phyloP scores from a whole-genome alignment of 2,113 vertebrate species.

The Dasypus novemcinctus region DNA sequence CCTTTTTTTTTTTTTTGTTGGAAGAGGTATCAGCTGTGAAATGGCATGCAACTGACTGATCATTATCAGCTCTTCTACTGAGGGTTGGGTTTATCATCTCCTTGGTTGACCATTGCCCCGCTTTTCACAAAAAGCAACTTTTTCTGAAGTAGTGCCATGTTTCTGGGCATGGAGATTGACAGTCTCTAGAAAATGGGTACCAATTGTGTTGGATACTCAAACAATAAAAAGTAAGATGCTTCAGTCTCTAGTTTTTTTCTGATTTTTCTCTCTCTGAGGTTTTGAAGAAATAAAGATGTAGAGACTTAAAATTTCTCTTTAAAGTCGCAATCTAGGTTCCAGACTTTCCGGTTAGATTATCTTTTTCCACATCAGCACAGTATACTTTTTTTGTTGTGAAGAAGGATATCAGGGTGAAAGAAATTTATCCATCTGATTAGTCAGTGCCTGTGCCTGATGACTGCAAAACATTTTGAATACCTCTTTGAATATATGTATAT shows the following conservation, averaged over 20 bases:
- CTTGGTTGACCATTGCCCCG: constrained; percentile 60
- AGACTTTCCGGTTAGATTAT: neutral
- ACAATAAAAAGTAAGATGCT: neutral
- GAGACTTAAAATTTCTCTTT: neutral
- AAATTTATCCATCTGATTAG: neutral
- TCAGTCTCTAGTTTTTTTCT: neutral
- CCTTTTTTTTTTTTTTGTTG: constrained; percentile 49
- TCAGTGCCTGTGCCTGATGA: neutral
- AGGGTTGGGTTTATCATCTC: constrained; percentile 67
- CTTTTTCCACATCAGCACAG: neutral
- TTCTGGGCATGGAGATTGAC: neutral
- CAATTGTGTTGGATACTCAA: neutral
- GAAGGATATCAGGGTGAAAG: neutral
- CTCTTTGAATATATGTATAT: neutral
- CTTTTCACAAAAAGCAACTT: constrained; percentile 17
- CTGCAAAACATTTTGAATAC: neutral
- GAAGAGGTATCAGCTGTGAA: constrained; percentile 84
- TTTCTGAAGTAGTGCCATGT: constrained; percentile 34
- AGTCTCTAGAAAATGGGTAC: constrained; percentile 12
- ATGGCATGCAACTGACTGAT: constrained; percentile 82
- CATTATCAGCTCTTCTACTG: constrained; percentile 78
- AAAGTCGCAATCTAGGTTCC: neutral
- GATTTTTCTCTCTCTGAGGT: neutral
- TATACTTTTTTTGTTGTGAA: neutral
- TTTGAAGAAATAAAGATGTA: neutral